phyloP scores from a whole-genome alignment of 2,888 invertebrate species.

The Amphimallon solstitiale region DNA sequence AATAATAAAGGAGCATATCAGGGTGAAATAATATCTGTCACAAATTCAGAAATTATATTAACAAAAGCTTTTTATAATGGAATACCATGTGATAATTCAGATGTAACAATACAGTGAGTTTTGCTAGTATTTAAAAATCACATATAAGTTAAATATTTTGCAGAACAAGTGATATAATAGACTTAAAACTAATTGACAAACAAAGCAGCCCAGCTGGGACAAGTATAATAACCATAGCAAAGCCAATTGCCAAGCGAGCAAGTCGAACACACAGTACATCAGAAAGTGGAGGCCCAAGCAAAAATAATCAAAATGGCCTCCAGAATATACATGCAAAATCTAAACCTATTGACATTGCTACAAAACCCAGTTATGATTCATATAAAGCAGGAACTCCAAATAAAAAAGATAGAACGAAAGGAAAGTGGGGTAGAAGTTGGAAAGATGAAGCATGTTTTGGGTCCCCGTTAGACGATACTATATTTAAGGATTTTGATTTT shows the following conservation, averaged over 20 bases:
- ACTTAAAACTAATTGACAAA: conserved; percentile 79
- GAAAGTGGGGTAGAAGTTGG: conserved; percentile 63
- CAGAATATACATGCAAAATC: conserved; percentile 59
- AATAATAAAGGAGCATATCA: conserved; percentile 83
- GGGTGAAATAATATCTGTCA: conserved; percentile 79
- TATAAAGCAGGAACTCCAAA: conserved; percentile 60
- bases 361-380: conserved; percentile 36
- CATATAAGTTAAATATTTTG: conserved; percentile 40
- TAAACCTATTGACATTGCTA: conserved; percentile 61
- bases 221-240: conserved; percentile 66
- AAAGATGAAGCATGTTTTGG: conserved; percentile 84
- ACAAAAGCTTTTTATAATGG: conserved; percentile 87
- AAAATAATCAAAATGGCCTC: conserved; percentile 57
- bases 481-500: conserved; percentile 89
- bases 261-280: conserved; percentile 63
- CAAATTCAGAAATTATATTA: conserved; percentile 77
- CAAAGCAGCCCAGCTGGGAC: conserved; percentile 62
- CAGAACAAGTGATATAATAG: conserved; percentile 79
- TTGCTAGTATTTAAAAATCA: conserved; percentile 1
- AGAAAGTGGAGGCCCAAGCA: conserved; percentile 60
- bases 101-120: conserved; percentile 72
- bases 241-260: conserved; percentile 67
- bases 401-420: conserved; percentile 66
- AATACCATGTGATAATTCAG: conserved; percentile 67
- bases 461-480: conserved; percentile 72